Base-by-base conservation (phyloP, 2,888 invertebrate genomes). In the Terebella lapidaria region DNA sequence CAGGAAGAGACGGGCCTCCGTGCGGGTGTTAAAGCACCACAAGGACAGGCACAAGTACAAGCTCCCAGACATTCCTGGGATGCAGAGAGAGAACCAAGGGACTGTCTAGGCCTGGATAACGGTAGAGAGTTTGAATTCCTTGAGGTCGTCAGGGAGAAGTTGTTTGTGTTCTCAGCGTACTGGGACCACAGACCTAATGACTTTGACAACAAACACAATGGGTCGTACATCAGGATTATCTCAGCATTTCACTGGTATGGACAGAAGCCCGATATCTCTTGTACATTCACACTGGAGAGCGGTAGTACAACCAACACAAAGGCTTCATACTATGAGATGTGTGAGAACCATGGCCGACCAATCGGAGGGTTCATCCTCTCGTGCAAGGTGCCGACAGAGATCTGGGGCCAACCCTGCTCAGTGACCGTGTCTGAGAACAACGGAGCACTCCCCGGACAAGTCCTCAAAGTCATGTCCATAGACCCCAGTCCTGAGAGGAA, bases 321-420 rank as follows among this genome's bases (percentile, higher is more conserved):
- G n/a, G 45, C 57, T n/a, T 25, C 10, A 5, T 57, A 53, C 58
- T 72, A 76, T 56, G 76, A 76, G 65, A 75, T 78, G 75, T 75
- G 77, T 67, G 79, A 80, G 60, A 79, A 78, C 63, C 80, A 80
- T 61, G 72, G 70, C 2, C 70, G 71, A 56, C 58, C 56, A 2
- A 75, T 70, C 58, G 78, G 77, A 5, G 78, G 78, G 4, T 74
- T 70, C 64, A 74, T 78, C 52, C 72, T 76, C 52, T 73, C 74
- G 1, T 79, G 78, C 66, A 60, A 54, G 5, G 64, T 76, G 4
- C 76, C 60, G 20, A 26, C 24, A 5, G 20, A n/a, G 10, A 27
- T 60, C n/a, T 5, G 5, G 5, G 25, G 28, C n/a, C 26, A 10
- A 15, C 60, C 60, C 1, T 60, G 60, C 51, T 5, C 30, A 10